Evolutionary conservation across 2,888 invertebrate species (phyloP).

Genomic region (Dolichomitus sp.): DNA sequence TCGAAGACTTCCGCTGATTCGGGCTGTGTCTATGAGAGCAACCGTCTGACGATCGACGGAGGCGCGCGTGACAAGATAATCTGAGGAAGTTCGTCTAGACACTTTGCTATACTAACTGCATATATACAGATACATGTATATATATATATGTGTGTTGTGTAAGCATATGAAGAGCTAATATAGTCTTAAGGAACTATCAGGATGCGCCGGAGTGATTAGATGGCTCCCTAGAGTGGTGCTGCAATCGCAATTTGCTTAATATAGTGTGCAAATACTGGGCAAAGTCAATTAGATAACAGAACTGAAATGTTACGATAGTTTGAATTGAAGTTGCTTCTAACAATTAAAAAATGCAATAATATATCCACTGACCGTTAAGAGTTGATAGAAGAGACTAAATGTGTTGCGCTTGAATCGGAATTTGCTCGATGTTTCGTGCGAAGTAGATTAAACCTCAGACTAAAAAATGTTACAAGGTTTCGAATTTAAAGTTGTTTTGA

Average conservation of each 20-base stretch:
- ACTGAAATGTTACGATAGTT: background rate
- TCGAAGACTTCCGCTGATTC: conserved; percentile 29
- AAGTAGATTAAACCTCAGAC: too few relatives aligned
- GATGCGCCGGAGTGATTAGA: conserved; percentile 3
- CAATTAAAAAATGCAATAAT: background rate
- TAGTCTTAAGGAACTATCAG: background rate
- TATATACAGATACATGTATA: conserved; percentile 1
- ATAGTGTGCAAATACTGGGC: background rate
- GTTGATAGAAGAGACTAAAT: background rate
- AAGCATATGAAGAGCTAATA: background rate
- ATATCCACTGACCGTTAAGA: background rate
- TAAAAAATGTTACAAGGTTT: too few relatives aligned
- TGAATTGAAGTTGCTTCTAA: background rate
- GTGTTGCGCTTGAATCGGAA: too few relatives aligned
- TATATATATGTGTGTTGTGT: background rate
- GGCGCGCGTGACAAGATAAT: conserved; percentile 48
- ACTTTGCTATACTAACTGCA: conserved; percentile 4
- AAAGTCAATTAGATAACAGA: background rate
- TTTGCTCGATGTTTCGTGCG: too few relatives aligned
- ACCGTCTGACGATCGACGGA: conserved; percentile 24
- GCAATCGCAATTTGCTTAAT: conserved; percentile 1
- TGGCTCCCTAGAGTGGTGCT: background rate
- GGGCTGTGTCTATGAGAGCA: background rate
- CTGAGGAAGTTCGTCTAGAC: conserved; percentile 39
- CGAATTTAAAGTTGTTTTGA: too few relatives aligned